phyloP scores from a whole-genome alignment of 2,797 vertebrate species.

The Sandelia bainsii region DNA sequence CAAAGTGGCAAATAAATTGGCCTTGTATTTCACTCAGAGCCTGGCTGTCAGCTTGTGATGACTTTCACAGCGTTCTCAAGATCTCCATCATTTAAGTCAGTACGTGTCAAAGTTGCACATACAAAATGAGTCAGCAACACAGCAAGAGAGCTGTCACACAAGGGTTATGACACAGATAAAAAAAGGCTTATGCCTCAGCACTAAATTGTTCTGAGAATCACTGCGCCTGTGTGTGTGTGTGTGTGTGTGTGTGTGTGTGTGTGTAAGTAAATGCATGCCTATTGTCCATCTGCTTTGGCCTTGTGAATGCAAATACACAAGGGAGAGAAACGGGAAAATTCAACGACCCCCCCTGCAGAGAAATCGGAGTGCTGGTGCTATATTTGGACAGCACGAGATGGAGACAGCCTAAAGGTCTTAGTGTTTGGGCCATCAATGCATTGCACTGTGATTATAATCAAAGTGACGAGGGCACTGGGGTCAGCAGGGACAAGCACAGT shows the following conservation, averaged over 20 bases:
- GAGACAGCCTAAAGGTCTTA: constrained; percentile 31
- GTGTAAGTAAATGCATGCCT: constrained; percentile 1
- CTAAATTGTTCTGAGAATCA: constrained; percentile 15
- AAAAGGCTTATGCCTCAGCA: constrained; percentile 8
- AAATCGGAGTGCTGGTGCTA: constrained; percentile 26
- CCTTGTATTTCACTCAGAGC: constrained; percentile 19
- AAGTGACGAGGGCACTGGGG: constrained; percentile 55
- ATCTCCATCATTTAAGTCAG: constrained; percentile 29
- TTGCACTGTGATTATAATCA: constrained; percentile 65
- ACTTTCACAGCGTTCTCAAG: constrained; percentile 28
- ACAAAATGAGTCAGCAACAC: constrained; percentile 31
- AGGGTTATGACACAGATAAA: constrained; percentile 13
- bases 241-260: not conserved
- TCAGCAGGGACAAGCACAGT: constrained; percentile 37
- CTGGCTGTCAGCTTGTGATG: constrained; percentile 11
- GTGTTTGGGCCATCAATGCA: constrained; percentile 30
- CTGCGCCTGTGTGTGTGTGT: constrained; percentile 5
- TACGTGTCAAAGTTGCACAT: constrained; percentile 23
- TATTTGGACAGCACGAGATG: constrained; percentile 41
- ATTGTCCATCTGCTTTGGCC: constrained; percentile 15
- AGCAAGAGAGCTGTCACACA: constrained; percentile 15
- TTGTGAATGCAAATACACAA: constrained; percentile 38
- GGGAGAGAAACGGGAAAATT: not conserved
- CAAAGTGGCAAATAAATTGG: constrained; percentile 38
- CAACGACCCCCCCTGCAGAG: constrained; percentile 25